Evolutionary conservation across 92 coral and sea anemone genomes (phyloP), one percentile per base, ranked within the genome.

Genomic region (Epizoanthus fatuus): DNA sequence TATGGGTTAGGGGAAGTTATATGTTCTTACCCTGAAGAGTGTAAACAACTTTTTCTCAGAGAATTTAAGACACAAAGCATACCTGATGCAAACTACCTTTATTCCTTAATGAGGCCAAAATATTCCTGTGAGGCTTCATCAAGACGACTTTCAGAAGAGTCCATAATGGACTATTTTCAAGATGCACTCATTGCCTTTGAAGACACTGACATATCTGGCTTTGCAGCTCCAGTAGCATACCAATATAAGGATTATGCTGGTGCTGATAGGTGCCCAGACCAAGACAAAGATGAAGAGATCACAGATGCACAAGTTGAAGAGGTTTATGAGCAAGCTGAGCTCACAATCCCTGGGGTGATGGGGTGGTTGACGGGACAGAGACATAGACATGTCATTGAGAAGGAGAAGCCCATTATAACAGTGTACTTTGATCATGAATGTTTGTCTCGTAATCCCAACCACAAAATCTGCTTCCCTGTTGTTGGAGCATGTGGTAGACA

Each of bases 1-100:
- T 72, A 71, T 73, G 81, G 89, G 54, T 85, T 85, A 49, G 81
- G 89, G 53, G 83, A 85, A 25, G 62, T 85, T 35, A 85, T 85
- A n/a, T 56, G 70, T 84, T 35, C 81, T 20, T 67, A 60, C 57
- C 87, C 87, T 55, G 81, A 58, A 5, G 54, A 72, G 81, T 84
- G 88, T 71, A 73, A 59, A 69, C 63, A 32, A 56, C 72, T 84
- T 84, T 84, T 83, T 49, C 88, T 74, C 13, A 38, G 78, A 63
- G 88, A 84, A 11, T 84, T 42, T 44, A 55, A 84, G 39, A 58
- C 47, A 14, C 72, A 51, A 29, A 73, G 80, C 25, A 71, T 74
- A 57, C 88, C 88, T 9, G 83, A 84, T 74, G 83, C 63, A 35
- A 60, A 84, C 82, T 84, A 84, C 29, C 74, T 84, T 10, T 38